Conservation (phyloP, 2,888 invertebrate genomes). For the Belgica antarctica region DNA sequence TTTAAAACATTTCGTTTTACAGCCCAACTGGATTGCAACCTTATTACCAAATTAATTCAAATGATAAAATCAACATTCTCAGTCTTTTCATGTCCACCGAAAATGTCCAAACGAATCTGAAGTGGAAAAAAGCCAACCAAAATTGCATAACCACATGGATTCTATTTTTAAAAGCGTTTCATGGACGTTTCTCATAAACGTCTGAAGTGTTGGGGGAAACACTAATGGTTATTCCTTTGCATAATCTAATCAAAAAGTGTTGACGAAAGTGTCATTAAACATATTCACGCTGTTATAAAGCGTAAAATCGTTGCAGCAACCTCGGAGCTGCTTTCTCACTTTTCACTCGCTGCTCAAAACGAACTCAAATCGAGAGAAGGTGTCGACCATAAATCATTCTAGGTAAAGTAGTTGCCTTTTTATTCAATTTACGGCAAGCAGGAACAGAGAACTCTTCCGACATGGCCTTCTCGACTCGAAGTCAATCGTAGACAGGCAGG, state of each 20-base stretch:
- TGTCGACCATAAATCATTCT: constrained; percentile 41
- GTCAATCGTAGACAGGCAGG: background rate
- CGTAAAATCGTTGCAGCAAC: constrained; percentile 37
- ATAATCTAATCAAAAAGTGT: constrained; percentile 42
- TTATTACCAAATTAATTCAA: background rate
- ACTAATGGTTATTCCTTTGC: constrained; percentile 21
- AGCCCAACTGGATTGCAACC: background rate
- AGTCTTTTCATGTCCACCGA: background rate
- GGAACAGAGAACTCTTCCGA: constrained; percentile 6
- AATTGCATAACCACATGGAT: background rate
- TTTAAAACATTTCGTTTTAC: background rate
- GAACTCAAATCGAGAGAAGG: constrained; percentile 14
- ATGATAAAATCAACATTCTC: background rate
- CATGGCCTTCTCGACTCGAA: constrained; percentile 1
- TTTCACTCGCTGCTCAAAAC: background rate
- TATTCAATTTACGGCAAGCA: constrained; percentile 31
- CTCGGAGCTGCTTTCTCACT: background rate
- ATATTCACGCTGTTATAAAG: constrained; percentile 40
- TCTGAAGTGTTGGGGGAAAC: background rate
- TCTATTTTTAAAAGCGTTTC: background rate
- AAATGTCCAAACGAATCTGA: background rate
- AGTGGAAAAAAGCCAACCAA: too few species aligned
- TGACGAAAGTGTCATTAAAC: constrained; percentile 43
- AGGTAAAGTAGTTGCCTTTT: background rate
- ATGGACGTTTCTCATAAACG: background rate